phyloP scores from a whole-genome alignment of 2,888 invertebrate genomes.

The Pachliopta kotzebuea region DNA sequence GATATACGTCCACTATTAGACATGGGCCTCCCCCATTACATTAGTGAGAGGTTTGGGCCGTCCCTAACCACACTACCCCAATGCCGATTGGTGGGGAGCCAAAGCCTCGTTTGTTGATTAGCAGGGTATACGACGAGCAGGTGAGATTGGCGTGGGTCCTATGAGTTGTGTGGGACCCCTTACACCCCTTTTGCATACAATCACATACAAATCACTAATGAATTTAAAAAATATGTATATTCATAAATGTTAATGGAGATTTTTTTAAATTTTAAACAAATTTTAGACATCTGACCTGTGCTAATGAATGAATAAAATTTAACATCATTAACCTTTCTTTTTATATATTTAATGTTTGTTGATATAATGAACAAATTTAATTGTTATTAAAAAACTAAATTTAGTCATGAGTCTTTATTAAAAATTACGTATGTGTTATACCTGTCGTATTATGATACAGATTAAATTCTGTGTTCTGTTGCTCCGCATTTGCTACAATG shows the following conservation, averaged over 20 bases:
- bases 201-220: background rate
- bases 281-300: background rate
- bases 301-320: background rate
- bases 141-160: too few species aligned
- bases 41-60: too few species aligned
- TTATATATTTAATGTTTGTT: background rate
- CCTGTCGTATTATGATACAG: conserved; percentile 55
- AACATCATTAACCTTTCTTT: background rate
- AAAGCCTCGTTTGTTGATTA: too few species aligned
- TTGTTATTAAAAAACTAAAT: too few species aligned
- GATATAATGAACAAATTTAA: background rate
- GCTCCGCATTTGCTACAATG: conserved; percentile 67
- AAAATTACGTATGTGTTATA: conserved; percentile 35
- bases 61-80: too few species aligned
- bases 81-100: too few species aligned
- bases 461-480: conserved; percentile 44
- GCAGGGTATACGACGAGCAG: too few species aligned
- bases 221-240: background rate
- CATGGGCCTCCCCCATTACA: too few species aligned
- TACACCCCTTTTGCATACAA: too few species aligned
- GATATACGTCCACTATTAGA: too few species aligned
- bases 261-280: background rate
- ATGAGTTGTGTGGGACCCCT: too few species aligned
- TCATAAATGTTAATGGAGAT: background rate
- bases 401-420: too few species aligned